phyloP scores from a whole-genome alignment of 2,113 vertebrate genomes.

The Triplophysa dalaica region DNA sequence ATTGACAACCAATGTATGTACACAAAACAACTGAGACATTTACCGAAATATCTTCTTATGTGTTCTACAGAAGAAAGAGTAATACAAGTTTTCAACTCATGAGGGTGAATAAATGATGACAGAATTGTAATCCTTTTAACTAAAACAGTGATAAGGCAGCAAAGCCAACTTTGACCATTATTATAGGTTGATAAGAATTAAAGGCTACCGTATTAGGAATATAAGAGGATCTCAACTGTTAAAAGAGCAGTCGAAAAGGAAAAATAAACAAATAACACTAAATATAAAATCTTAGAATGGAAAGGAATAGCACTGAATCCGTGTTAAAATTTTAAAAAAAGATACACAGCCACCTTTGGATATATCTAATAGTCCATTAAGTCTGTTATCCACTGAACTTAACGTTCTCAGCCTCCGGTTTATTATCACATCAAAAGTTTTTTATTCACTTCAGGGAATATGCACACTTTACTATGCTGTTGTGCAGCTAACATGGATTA shows the following conservation, averaged over 20 bases:
- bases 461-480: conserved; percentile 64
- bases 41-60: no score
- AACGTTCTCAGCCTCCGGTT: not conserved
- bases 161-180: not conserved
- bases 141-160: not conserved
- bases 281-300: not conserved
- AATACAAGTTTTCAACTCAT: no score
- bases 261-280: no score
- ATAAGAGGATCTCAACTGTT: conserved; percentile 1
- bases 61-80: no score
- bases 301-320: not conserved
- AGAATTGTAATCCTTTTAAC: no score
- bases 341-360: no score
- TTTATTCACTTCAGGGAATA: conserved; percentile 65
- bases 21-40: no score
- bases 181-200: conserved; percentile 3
- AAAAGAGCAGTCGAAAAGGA: not conserved
- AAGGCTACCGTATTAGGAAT: not conserved
- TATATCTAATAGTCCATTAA: not conserved
- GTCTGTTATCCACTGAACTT: not conserved
- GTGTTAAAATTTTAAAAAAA: no score
- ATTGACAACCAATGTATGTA: no score
- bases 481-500: conserved; percentile 75
- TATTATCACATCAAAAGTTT: conserved; percentile 15
- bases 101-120: no score